Evolutionary conservation across 2,888 invertebrate species (phyloP), one percentile per base, ranked within the genome.

Genomic region (Lumbricus terrestris): DNA sequence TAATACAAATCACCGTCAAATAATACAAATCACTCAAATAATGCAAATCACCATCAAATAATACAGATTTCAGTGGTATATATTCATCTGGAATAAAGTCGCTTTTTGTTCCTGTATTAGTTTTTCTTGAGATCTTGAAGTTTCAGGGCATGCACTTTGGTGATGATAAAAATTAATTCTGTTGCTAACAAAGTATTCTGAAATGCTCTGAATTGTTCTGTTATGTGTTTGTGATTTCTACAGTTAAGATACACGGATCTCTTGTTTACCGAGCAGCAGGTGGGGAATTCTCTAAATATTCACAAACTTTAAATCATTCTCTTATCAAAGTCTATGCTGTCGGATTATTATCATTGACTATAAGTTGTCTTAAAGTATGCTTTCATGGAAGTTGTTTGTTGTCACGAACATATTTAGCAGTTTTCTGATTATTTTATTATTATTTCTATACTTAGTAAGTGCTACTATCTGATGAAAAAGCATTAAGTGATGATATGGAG

Each of bases 221-320:
- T 83, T 34, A 4, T 85, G 1, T 85, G 34, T 85, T 85, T 47
- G 89, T n/a, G 90, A 90, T 38, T 90, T 38, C 92, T 93, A 85
- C 93, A 95, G 94, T 96, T 97, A 94, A 96, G 98, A 16, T 99
- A 98, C 94, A 99, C 99, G 0, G 99, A 99, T 95, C 98, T 97
- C 0, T 95, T 99, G 23, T 98, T 98, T 94, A 99, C 99, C 37
- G 99, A 99, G 94, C 98, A 99, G 91, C 94, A 95, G 93, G 94
- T 94, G 35, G 34, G 90, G n/a, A 8, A 69, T 69, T 69, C 69
- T 33, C 29, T 92, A 69, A 69, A n/a, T 69, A n/a, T 69, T 69
- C 69, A n/a, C 69, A 69, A 13, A 69, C n/a, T 69, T 69, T 11
- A 15, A 69, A n/a, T 69, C n/a, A n/a, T 69, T 69, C n/a, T 69